These are phyloP conservation scores for Gavia stellata DNA, from an alignment of 2,113 vertebrate species.

Conservation along the genomic window DNA sequence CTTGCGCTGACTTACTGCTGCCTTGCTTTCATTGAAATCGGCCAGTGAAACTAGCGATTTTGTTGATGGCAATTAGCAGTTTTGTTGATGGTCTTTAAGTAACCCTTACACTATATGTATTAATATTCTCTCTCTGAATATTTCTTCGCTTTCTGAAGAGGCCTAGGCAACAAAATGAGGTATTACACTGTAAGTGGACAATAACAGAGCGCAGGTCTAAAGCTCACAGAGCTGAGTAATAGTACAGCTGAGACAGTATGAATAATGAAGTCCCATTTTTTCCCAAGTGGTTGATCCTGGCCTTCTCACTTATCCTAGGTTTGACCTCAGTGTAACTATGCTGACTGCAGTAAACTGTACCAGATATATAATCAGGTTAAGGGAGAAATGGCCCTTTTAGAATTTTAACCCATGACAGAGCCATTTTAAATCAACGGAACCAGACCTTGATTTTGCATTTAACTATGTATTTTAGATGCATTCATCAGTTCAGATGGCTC, in stretches of 20 bases:
- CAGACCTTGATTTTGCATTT: background rate
- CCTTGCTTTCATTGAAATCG: background rate
- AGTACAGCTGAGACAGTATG: background rate
- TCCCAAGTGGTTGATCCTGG: background rate
- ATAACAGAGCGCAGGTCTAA: background rate
- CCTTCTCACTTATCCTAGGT: background rate
- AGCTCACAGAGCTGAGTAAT: background rate
- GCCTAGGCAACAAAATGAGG: background rate
- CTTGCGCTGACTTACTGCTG: background rate
- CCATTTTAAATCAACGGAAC: background rate
- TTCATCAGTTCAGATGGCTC: background rate
- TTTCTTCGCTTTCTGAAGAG: background rate
- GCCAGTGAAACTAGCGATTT: background rate
- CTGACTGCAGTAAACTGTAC: background rate
- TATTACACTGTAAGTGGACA: fast-evolving
- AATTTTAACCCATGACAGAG: background rate
- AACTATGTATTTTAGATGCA: background rate
- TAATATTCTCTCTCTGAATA: background rate
- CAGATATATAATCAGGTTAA: background rate
- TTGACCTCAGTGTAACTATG: background rate
- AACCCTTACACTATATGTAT: background rate
- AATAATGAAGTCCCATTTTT: background rate
- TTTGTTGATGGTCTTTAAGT: background rate
- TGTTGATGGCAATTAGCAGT: background rate
- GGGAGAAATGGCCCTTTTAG: background rate